Evolutionary conservation across 2,113 vertebrate genomes (phyloP).

Genomic region (Rhinolophus sinicus): DNA sequence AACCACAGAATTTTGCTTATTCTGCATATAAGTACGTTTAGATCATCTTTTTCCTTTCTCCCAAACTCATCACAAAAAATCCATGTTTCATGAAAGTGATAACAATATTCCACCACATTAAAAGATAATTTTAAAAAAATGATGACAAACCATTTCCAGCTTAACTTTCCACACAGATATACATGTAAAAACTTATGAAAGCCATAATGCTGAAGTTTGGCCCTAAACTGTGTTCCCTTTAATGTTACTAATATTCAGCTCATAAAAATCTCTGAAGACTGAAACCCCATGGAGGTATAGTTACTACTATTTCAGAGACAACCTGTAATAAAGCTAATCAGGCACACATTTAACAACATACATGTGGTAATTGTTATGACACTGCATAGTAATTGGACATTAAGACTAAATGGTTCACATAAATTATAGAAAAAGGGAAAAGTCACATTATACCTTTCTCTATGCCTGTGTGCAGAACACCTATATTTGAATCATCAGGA

Average conservation of each 20-base stretch:
- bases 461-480: background rate
- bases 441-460: slow-evolving; percentile 25
- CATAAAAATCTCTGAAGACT: slow-evolving; percentile 48
- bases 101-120: background rate
- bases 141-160: background rate
- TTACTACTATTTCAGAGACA: slow-evolving; percentile 53
- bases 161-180: background rate
- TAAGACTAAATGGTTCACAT: slow-evolving; percentile 70
- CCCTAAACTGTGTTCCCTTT: background rate
- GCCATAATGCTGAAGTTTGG: background rate
- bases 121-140: background rate
- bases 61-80: slow-evolving; percentile 44
- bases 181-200: background rate
- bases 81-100: background rate
- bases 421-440: slow-evolving; percentile 70
- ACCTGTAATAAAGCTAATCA: slow-evolving; percentile 70
- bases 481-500: background rate
- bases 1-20: background rate
- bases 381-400: slow-evolving; percentile 70
- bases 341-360: slow-evolving; percentile 67
- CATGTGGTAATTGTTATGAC: slow-evolving; percentile 52
- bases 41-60: background rate
- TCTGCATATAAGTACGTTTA: background rate
- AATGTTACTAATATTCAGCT: slow-evolving; percentile 29
- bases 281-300: background rate